A percentile compares a stretch with the other conserved stretches of the same genome.
These are phyloP conservation scores for Coelopa frigida DNA, from an alignment of 1,140 invertebrate species.

Conservation along the genomic window DNA sequence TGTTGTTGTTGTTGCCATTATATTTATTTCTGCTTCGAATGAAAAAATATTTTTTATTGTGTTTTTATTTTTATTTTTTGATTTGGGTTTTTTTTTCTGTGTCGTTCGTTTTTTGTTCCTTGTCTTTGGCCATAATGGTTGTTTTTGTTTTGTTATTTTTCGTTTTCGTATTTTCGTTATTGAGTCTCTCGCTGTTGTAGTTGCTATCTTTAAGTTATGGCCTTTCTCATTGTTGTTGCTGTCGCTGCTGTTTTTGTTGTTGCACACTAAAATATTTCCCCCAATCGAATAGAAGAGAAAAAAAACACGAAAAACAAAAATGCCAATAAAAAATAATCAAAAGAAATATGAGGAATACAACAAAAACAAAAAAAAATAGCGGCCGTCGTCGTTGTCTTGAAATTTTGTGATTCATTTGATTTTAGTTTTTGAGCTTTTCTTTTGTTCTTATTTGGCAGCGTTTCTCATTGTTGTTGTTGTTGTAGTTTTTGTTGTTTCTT, in stretches of 20 bases:
- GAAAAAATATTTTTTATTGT: no score
- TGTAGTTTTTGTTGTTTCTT: not conserved
- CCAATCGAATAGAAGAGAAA: not conserved
- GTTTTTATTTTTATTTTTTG: no score
- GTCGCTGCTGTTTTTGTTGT: slow-evolving; percentile 3
- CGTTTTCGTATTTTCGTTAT: not conserved
- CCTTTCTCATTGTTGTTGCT: not conserved
- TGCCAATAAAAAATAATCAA: not conserved
- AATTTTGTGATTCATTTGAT: no score
- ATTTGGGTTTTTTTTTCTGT: no score
- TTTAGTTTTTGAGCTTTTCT: no score
- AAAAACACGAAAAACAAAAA: not conserved
- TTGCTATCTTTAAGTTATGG: slow-evolving; percentile 8
- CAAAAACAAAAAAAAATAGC: not conserved
- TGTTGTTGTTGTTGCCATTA: no score
- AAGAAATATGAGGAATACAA: not conserved
- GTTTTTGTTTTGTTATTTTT: not conserved
- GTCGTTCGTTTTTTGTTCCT: not conserved
- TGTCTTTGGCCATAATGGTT: slow-evolving; percentile 9
- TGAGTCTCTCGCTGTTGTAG: slow-evolving; percentile 5
- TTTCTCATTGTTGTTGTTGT: no score
- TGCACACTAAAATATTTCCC: slow-evolving; percentile 6
- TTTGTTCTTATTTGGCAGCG: no score
- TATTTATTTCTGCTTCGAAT: no score
- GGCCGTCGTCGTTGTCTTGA: not conserved